Evolutionary conservation across 2,888 invertebrate genomes (phyloP), one percentile per base, ranked within the genome.

Genomic region (Chrysolina oricalcia): DNA sequence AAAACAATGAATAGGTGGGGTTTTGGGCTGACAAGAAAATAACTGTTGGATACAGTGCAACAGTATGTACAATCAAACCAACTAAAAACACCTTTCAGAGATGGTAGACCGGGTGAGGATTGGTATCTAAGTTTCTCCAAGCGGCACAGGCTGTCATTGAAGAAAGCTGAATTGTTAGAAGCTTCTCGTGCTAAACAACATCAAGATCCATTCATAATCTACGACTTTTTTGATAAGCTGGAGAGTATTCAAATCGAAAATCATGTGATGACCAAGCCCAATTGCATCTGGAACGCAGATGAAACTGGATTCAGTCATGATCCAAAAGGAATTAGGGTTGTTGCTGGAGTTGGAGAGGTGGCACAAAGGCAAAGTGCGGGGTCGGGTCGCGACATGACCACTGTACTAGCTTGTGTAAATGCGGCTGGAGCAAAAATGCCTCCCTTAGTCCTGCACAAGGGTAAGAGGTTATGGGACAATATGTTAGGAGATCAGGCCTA

Each of bases 271-370:
- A n/a, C n/a, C n/a, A n/a, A n/a, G n/a, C n/a, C n/a, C n/a, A n/a
- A n/a, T n/a, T n/a, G 53, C 50, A 77, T 72, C 35, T 78, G 72
- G 69, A 78, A 78, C 43, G 46, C 72, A 43, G 72, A 76, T 70
- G 76, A 78, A 78, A 70, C 64, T 17, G 72, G 70, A 46, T 76
- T 78, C 41, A 66, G 76, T 40, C 56, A 40, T 13, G 78, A 74
- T 63, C 74, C 72, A 43, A 43, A 43, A 43, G 15, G 43, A 43
- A 43, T 43, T 43, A 43, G 13, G 43, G 15, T 43, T 43, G 10
- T 65, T 43, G 43, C 43, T 43, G 43, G 43, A 43, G 43, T 43
- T 43, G 43, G 13, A 43, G 43, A 43, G 43, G 43, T 43, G 43
- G 43, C 43, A 43, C 43, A 43, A 43, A 43, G 43, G 43, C 43